Base-by-base conservation (phyloP, 2,888 invertebrate genomes). In the Epicampocera succincta region DNA sequence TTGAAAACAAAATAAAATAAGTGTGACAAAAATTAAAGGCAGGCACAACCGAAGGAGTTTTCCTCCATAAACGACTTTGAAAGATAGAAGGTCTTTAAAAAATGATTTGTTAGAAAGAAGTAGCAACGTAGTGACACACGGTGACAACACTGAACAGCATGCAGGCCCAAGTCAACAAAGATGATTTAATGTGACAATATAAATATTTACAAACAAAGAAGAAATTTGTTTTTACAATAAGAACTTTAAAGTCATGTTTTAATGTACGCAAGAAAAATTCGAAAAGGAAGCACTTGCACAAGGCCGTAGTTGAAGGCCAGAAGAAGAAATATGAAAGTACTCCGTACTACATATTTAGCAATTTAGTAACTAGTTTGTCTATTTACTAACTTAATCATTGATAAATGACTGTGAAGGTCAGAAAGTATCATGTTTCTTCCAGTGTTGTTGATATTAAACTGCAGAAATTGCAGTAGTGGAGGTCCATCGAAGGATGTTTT, bases 121-220 rank as follows among this genome's bases (percentile, higher is more conserved):
- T 58, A 63, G 75, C 85, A 85, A 75, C 80, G 80, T 85, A 82
- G 85, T 86, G 87, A 68, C 86, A 87, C 85, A 84, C 84, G 85
- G 82, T 73, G 58, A 73, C 71, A 77, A 58, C 68, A 69, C 4
- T 11, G 3, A 60, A 69, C 40, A 71, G 63, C 56, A 72, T 73
- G 78, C 84, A 77, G 74, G 78, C 3, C 54, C 84, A 82, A 85
- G 84, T 85, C 84, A 25, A 42, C 25, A 33, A 13, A 60, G 9
- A 17, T 17, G 21, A 86, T 33, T 33, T 33, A 33, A 33, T 85
- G 86, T 87, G 87, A 86, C 81, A 86, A 87, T 83, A 84, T 50
- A 85, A 83, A 85, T 87, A 87, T 88, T 88, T 88, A 85, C 84
- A 88, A 85, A 84, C 83, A 88, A 85, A 86, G 33, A 80, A 84